phyloP scores from a whole-genome alignment of 2,113 vertebrate species.

The Litocranius walleri region DNA sequence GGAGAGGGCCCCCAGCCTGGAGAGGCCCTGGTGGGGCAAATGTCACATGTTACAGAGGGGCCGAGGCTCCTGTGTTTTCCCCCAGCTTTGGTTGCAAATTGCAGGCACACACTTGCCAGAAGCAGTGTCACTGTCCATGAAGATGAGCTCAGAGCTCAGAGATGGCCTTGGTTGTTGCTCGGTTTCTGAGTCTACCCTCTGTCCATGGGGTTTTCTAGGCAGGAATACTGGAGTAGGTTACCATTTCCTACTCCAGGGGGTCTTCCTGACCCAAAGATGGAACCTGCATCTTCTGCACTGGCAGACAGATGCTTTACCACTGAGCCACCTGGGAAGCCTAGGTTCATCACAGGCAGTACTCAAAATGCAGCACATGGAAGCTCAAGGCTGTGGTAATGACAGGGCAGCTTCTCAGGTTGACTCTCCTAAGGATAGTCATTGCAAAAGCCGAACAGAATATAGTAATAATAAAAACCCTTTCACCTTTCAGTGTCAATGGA shows the following conservation, averaged over 20 bases:
- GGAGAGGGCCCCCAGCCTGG: background rate
- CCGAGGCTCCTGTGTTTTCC: background rate
- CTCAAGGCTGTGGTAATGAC: background rate
- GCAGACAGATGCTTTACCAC: background rate
- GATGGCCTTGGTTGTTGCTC: background rate
- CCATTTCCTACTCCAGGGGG: background rate
- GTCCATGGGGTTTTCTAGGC: background rate
- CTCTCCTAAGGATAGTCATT: background rate
- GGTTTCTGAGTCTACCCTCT: background rate
- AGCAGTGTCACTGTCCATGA: no score
- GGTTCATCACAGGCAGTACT: background rate
- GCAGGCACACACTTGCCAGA: background rate
- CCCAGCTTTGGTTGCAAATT: background rate
- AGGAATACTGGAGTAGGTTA: background rate
- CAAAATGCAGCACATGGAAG: background rate
- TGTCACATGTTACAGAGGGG: rapidly evolving
- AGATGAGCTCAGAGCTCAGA: background rate
- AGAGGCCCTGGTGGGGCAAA: background rate
- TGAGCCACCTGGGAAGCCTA: background rate
- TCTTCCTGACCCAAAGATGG: background rate
- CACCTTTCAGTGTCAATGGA: no score
- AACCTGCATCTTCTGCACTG: background rate
- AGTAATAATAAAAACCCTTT: background rate
- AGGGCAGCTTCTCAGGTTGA: background rate
- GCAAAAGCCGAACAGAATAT: no score